These are phyloP conservation scores for Nibea albiflora DNA, from an alignment of 2,113 vertebrate species.

Conservation along the genomic window DNA sequence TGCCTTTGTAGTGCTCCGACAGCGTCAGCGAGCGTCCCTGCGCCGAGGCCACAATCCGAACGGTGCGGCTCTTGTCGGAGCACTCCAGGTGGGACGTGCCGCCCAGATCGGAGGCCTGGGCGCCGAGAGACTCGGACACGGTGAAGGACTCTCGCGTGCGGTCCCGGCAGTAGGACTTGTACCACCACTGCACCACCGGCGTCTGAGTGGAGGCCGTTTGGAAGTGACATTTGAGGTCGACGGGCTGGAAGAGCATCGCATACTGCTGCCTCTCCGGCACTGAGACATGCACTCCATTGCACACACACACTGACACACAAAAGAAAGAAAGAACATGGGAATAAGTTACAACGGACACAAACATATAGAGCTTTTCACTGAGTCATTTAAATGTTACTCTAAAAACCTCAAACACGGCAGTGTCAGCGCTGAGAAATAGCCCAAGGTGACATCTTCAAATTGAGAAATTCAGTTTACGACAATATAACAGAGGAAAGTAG, in stretches of 20 bases:
- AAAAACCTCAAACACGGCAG: too few species aligned
- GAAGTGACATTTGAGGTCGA: slow-evolving; percentile 94
- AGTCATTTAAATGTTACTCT: slow-evolving; percentile 11
- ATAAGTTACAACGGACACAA: not conserved
- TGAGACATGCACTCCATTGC: slow-evolving; percentile 88
- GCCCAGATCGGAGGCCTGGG: slow-evolving; percentile 84
- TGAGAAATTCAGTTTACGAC: too few species aligned
- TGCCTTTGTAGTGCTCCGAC: slow-evolving; percentile 94
- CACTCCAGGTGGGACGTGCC: slow-evolving; percentile 92
- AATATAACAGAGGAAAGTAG: too few species aligned
- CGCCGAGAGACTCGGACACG: slow-evolving; percentile 74
- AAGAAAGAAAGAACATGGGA: not conserved
- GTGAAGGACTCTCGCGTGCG: slow-evolving; percentile 91
- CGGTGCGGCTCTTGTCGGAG: slow-evolving; percentile 92
- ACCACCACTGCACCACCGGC: slow-evolving; percentile 96
- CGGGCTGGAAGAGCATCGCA: slow-evolving; percentile 96
- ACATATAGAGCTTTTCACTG: not conserved
- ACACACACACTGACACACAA: slow-evolving; percentile 82
- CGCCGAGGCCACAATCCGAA: slow-evolving; percentile 92
- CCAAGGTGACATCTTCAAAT: not conserved
- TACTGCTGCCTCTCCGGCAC: slow-evolving; percentile 91
- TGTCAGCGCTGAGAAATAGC: not conserved
- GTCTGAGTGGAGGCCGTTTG: slow-evolving; percentile 90
- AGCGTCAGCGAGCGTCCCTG: slow-evolving; percentile 91
- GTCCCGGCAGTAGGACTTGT: slow-evolving; percentile 97